Percentiles rank a stretch among this genome's conserved stretches.
Evolutionary conservation across 1,140 invertebrate species (phyloP).

Genomic region (Pentalonia nigronervosa): DNA sequence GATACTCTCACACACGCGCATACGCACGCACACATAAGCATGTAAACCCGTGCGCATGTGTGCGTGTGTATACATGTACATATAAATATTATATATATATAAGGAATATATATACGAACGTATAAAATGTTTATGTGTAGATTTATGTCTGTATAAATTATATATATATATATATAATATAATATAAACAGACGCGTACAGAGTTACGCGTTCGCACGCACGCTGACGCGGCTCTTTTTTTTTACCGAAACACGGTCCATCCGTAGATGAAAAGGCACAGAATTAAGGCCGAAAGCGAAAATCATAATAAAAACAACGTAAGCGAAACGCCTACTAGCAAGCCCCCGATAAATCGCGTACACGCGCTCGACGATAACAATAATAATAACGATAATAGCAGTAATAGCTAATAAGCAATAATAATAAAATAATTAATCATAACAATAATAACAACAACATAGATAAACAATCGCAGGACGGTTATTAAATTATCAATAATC

Average conservation of each 20-base stretch:
- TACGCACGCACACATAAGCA: not conserved
- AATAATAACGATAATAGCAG: not conserved
- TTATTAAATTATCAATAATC: not conserved
- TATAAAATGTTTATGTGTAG: not conserved
- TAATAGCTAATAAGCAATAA: constrained; percentile 24
- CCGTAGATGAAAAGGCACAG: not conserved
- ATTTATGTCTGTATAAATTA: not conserved
- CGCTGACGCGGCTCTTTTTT: not conserved
- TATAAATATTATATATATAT: not conserved
- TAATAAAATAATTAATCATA: not conserved
- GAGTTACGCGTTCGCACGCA: not conserved
- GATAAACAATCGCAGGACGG: not conserved
- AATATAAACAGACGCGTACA: constrained; percentile 5
- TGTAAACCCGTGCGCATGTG: not conserved
- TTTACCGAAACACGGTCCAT: not conserved
- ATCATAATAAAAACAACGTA: not conserved
- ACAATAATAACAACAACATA: not conserved
- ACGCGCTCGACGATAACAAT: not conserved
- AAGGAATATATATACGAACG: not conserved
- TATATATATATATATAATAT: not conserved
- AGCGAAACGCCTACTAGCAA: not conserved
- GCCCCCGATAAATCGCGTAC: not conserved
- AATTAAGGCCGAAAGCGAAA: not conserved
- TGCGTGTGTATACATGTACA: not conserved
- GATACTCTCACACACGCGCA: constrained; percentile 1